Evolutionary conservation across 2,888 invertebrate species (phyloP).

Genomic region (Metopia argyrocephala): DNA sequence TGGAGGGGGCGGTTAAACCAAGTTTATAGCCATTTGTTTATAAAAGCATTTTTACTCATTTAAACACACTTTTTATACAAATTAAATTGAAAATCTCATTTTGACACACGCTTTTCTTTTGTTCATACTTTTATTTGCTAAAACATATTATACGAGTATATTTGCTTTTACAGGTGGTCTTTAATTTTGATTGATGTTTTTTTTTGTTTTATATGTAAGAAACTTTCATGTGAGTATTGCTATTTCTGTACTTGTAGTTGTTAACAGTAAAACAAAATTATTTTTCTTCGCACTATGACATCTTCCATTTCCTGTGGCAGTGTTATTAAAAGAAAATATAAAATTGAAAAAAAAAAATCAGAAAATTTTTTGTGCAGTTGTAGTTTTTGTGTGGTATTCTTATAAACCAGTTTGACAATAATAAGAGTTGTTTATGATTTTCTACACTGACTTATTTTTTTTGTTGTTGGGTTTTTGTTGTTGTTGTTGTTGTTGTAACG

Average conservation of each 20-base stretch:
- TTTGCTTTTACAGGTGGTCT: background rate
- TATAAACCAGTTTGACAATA: constrained; percentile 43
- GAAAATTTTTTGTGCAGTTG: background rate
- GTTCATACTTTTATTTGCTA: background rate
- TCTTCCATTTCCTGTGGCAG: background rate
- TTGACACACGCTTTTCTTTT: background rate
- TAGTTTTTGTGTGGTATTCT: background rate
- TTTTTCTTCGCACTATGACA: background rate
- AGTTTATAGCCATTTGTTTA: no score
- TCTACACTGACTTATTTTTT: background rate
- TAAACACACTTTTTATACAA: no score
- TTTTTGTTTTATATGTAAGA: constrained; percentile 3
- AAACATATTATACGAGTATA: background rate
- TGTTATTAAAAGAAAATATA: background rate
- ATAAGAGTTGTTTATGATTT: background rate
- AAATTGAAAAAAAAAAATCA: background rate
- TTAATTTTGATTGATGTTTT: constrained; percentile 23
- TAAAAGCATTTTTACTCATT: no score
- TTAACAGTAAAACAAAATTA: background rate
- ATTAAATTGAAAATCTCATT: background rate
- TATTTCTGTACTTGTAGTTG: background rate
- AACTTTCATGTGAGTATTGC: background rate
- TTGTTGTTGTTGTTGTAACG: background rate
- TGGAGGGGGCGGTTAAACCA: no score
- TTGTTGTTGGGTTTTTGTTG: background rate